These are phyloP conservation scores for Oxyteleia sp. DNA, from an alignment of 2,888 invertebrate genomes.

Conservation along the genomic window DNA sequence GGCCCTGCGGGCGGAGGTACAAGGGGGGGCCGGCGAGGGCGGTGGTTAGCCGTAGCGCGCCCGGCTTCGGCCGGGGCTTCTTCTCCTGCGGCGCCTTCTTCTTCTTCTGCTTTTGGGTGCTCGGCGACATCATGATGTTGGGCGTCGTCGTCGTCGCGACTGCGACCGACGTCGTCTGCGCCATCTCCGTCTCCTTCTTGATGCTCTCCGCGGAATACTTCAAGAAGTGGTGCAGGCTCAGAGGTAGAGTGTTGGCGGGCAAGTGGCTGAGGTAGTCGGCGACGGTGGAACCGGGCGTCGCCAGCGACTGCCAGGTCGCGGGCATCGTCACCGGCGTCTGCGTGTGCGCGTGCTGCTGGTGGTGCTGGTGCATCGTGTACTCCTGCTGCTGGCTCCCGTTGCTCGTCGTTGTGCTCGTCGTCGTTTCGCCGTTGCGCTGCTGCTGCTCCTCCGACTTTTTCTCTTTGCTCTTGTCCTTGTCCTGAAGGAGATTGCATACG, in stretches of 20 bases:
- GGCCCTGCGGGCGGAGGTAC: too few relatives aligned
- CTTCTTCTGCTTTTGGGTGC: conserved; percentile 92
- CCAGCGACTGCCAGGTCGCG: conserved; percentile 92
- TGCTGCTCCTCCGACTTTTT: conserved; percentile 84
- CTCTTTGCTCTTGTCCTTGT: conserved; percentile 85
- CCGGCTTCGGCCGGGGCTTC: too few relatives aligned
- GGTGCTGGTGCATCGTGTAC: conserved; percentile 88
- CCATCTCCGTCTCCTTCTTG: conserved; percentile 91
- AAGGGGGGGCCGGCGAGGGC: too few relatives aligned
- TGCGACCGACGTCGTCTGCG: conserved; percentile 87
- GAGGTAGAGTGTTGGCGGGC: conserved; percentile 91
- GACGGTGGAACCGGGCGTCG: conserved; percentile 93
- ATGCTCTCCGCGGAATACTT: conserved; percentile 94
- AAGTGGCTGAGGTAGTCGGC: conserved; percentile 95
- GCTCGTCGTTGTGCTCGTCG: conserved; percentile 88
- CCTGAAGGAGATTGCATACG: conserved; percentile 86
- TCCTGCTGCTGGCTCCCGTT: conserved; percentile 90
- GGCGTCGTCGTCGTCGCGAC: conserved; percentile 86
- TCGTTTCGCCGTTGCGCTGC: conserved; percentile 87
- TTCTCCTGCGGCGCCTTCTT: conserved; percentile 93
- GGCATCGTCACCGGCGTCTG: conserved; percentile 88
- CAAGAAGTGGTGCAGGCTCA: conserved; percentile 94
- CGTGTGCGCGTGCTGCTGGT: conserved; percentile 86
- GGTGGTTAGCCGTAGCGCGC: too few relatives aligned
- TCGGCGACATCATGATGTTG: conserved; percentile 80